Evolutionary conservation across 2,113 vertebrate genomes (phyloP), one percentile per base, ranked within the genome.

Genomic region (Nothocercus julius): DNA sequence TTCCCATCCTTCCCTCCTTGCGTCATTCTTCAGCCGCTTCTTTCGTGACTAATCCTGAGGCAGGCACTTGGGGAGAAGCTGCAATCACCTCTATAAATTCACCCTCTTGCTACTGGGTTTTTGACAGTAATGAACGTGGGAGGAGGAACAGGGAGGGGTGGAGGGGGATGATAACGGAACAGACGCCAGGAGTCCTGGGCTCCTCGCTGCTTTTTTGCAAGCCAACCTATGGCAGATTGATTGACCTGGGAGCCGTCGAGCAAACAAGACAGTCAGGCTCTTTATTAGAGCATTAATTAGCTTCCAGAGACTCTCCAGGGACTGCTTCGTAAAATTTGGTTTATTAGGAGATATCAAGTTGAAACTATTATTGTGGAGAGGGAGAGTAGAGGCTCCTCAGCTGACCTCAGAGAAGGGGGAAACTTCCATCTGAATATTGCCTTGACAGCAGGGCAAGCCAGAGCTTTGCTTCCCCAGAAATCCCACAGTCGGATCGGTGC

Each of bases 271-370:
- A 95, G 81, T 84, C 75, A 54, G 62, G 66, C 74, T 95, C 81
- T 93, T 94, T 89, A 92, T 95, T 96, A 89, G 83, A 85, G 40
- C 63, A 77, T 92, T 97, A 95, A 96, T 96, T 96, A 91, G 82
- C 49, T 90, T 74, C 59, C 19, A 67, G 61, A 38, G 7, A 9
- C 61, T 95, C 92, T 94, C 89, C 42, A 73, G 87, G 62, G 82
- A 24, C 75, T 5, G 1, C 76, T 90, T 77, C 13, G 1, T 92
- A 80, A 90, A 92, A 49, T 95, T 93, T 74, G 61, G 61, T 91
- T 92, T 96, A 88, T 91, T 84, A 82, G 61, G 40, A 91, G 17
- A 67, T 92, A 68, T 96, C 83, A 92, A 18, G 59, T 90, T 87
- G 90, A 86, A 95, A 86, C 40, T 16, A 4, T 56, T 47, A 51